These are phyloP conservation scores for Cotesia vestalis DNA, from an alignment of 1,140 invertebrate genomes.

Conservation along the genomic window DNA sequence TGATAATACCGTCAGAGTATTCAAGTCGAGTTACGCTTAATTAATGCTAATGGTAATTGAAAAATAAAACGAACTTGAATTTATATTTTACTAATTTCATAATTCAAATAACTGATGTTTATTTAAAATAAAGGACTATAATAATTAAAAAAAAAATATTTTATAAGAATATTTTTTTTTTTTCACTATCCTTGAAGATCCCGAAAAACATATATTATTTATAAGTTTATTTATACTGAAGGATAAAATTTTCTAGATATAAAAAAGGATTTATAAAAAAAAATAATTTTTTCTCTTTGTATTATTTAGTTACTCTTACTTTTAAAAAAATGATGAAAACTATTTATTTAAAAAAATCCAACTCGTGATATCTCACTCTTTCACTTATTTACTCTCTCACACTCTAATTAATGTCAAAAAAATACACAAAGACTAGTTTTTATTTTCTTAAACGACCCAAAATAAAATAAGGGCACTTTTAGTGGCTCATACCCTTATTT, in stretches of 20 bases:
- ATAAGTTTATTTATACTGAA: neutral
- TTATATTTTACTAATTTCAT: no score
- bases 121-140: no score
- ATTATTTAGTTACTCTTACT: constrained; percentile 11
- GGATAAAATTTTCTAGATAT: neutral
- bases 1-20: constrained; percentile 94
- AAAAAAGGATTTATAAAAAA: no score
- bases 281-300: constrained; percentile 39
- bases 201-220: no score
- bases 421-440: constrained; percentile 36
- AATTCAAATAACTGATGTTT: no score
- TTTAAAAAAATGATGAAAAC: constrained; percentile 28
- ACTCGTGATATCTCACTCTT: constrained; percentile 37
- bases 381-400: constrained; percentile 34
- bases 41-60: no score
- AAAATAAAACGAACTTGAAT: no score
- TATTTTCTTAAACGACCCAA: constrained; percentile 57
- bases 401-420: constrained; percentile 6
- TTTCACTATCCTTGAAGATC: no score
- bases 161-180: no score
- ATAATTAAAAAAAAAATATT: no score
- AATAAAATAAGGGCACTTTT: constrained; percentile 66
- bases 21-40: constrained; percentile 67
- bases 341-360: constrained; percentile 23
- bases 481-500: constrained; percentile 59